Conservation (phyloP, 2,888 invertebrate genomes). For the Philonicus albiceps region DNA sequence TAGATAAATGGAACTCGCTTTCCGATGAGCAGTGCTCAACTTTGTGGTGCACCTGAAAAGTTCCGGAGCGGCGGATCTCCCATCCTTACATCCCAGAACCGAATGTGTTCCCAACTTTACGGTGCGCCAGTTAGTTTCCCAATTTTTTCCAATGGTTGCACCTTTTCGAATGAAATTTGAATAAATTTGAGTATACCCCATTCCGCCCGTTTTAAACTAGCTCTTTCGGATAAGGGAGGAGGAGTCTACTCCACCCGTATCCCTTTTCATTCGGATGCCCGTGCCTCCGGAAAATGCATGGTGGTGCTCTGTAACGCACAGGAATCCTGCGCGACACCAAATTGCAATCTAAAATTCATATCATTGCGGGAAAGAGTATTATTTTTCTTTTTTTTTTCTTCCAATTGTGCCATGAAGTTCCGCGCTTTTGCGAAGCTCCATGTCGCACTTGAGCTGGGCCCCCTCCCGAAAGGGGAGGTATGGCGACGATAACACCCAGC, state of each 20-base stretch:
- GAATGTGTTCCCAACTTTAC: conserved; percentile 4
- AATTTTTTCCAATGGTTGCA: conserved; percentile 36
- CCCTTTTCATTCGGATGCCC: not conserved
- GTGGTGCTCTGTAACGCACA: not conserved
- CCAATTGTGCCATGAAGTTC: not conserved
- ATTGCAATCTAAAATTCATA: conserved; percentile 36
- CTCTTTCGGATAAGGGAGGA: not conserved
- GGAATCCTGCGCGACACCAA: not conserved
- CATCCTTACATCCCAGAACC: not conserved
- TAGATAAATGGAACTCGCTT: conserved; percentile 25
- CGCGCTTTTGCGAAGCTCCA: not conserved
- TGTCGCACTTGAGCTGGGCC: not conserved
- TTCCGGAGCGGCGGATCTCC: not conserved
- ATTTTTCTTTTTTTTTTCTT: not conserved
- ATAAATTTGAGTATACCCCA: conserved; percentile 21
- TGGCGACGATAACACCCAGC: too few species aligned
- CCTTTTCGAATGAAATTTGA: conserved; percentile 37
- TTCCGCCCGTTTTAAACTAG: not conserved
- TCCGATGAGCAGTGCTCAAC: not conserved
- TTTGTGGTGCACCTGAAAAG: conserved; percentile 18
- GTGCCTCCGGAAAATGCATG: not conserved
- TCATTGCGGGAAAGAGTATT: not conserved
- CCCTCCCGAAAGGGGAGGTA: not conserved
- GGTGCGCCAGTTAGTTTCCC: not conserved
- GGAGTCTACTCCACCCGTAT: not conserved